phyloP scores from a whole-genome alignment of 2,888 invertebrate species.

The Coleophora deauratella region DNA sequence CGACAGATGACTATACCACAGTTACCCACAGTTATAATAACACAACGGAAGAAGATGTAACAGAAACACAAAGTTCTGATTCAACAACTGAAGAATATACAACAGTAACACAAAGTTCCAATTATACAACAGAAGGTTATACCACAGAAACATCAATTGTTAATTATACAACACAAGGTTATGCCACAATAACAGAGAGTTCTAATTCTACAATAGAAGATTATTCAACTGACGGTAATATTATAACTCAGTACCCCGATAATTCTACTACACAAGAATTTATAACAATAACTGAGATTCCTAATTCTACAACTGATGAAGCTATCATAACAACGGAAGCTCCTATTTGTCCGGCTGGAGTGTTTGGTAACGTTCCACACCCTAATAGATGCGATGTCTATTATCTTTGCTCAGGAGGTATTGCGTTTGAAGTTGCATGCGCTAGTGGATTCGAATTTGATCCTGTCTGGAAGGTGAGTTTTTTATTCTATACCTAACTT shows the following conservation, averaged over 20 bases:
- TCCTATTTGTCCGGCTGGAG: conserved; percentile 19
- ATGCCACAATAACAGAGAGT: too few relatives aligned
- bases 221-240: too few relatives aligned
- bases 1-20: too few relatives aligned
- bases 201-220: too few relatives aligned
- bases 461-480: conserved; percentile 17
- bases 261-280: too few relatives aligned
- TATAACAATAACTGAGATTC: too few relatives aligned
- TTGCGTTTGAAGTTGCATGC: conserved; percentile 20
- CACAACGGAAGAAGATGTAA: too few relatives aligned
- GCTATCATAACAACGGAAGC: background rate
- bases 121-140: background rate
- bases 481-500: background rate
- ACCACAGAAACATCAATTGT: background rate
- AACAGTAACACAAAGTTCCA: background rate
- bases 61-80: too few relatives aligned
- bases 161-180: too few relatives aligned
- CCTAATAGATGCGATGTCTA: conserved; percentile 24
- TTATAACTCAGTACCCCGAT: too few relatives aligned
- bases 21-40: too few relatives aligned
- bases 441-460: conserved; percentile 26
- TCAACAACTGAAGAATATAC: background rate
- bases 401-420: conserved; percentile 24
- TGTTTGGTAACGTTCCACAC: conserved; percentile 25
- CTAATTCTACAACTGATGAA: conserved; percentile 3